A percentile compares a stretch with the other conserved stretches of the same genome.
These are phyloP conservation scores for Drosophila merina DNA, from an alignment of 2,888 invertebrate genomes.

Conservation along the genomic window DNA sequence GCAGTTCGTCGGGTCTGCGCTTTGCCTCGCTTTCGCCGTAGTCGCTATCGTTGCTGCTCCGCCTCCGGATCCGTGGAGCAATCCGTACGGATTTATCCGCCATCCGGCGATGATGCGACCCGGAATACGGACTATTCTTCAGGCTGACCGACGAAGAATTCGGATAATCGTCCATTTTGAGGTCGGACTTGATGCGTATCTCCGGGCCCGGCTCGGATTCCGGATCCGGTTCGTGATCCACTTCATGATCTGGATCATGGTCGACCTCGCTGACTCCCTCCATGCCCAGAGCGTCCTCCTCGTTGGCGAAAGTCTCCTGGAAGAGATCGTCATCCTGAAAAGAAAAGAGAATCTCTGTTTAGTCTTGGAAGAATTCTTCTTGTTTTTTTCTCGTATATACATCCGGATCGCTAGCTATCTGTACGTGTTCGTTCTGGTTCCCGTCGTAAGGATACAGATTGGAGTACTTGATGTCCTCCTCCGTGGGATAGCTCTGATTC, in stretches of 20 bases:
- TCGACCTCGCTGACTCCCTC: conserved; percentile 22
- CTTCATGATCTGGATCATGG: conserved; percentile 7
- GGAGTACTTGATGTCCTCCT: not conserved
- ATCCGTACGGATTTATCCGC: not conserved
- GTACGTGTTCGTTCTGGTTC: not conserved
- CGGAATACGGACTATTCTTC: not conserved
- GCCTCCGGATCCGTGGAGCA: conserved; percentile 19
- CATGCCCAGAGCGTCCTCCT: conserved; percentile 29
- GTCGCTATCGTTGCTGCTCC: conserved; percentile 16
- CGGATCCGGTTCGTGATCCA: not conserved
- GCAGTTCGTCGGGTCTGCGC: conserved; percentile 5
- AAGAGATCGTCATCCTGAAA: conserved; percentile 60
- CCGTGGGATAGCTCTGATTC: not conserved
- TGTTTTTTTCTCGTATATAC: not conserved
- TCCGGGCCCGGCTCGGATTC: conserved; percentile 11
- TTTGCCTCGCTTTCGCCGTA: conserved; percentile 2
- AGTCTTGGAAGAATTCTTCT: too few relatives aligned
- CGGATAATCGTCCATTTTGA: conserved; percentile 6
- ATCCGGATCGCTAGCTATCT: not conserved
- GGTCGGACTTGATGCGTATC: not conserved
- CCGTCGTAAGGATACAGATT: not conserved
- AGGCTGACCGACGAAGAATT: not conserved
- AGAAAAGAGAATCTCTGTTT: not conserved
- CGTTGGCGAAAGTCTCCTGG: conserved; percentile 28
- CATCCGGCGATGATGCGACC: not conserved